phyloP scores from a whole-genome alignment of 2,113 vertebrate genomes.

The Istiophorus platypterus region DNA sequence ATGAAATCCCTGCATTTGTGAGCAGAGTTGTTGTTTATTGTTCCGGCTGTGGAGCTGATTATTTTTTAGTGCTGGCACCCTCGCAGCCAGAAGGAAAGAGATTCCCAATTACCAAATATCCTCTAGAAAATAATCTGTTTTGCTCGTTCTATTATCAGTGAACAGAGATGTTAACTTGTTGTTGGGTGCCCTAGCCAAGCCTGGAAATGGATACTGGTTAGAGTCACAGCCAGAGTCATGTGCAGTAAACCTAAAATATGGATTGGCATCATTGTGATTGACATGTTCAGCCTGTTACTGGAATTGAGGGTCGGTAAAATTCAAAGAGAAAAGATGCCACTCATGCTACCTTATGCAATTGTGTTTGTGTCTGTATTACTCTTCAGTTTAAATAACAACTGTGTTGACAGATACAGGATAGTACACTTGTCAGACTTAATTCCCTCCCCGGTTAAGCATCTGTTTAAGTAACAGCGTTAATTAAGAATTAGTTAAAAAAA shows the following conservation, averaged over 20 bases:
- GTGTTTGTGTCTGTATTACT: background rate
- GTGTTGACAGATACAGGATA: background rate
- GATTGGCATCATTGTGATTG: conserved; percentile 1
- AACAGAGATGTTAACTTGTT: conserved; percentile 17
- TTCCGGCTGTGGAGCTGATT: conserved; percentile 44
- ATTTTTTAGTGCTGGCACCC: conserved; percentile 18
- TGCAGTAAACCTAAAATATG: background rate
- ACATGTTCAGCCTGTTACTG: conserved; percentile 16
- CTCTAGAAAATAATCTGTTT: conserved; percentile 39
- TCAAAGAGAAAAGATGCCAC: conserved; percentile 24
- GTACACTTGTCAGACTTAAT: background rate
- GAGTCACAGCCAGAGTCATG: background rate
- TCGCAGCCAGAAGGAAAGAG: background rate
- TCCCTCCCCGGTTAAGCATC: background rate
- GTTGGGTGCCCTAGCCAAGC: background rate
- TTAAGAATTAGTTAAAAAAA: no score
- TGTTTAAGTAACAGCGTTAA: background rate
- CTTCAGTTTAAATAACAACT: background rate
- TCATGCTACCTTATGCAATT: background rate
- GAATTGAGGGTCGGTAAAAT: conserved; percentile 24
- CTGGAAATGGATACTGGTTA: background rate
- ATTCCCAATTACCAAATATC: conserved; percentile 11
- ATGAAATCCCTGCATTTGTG: conserved; percentile 42
- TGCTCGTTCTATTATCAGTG: conserved; percentile 4
- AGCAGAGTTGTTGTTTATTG: conserved; percentile 47